Percentiles rank a stretch among this genome's conserved stretches.
Conservation (phyloP, 1,140 invertebrate species). For the Ceratina australensis region DNA sequence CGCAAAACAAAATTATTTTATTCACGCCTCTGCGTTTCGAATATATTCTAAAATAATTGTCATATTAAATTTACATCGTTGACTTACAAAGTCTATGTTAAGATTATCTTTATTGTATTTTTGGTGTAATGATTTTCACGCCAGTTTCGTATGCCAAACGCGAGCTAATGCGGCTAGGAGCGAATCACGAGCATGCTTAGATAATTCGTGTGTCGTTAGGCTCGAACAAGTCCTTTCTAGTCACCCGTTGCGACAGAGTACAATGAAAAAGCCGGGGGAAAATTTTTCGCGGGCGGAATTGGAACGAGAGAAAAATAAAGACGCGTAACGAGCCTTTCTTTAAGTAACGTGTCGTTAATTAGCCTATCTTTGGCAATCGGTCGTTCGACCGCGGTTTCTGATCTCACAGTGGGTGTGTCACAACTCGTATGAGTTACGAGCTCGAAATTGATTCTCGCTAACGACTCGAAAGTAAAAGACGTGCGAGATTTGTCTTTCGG, state of each 20-base stretch:
- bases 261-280: slow-evolving; percentile 15
- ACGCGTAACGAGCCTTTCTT: slow-evolving; percentile 36
- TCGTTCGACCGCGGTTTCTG: slow-evolving; percentile 7
- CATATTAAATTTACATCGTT: no score
- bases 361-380: slow-evolving; percentile 44
- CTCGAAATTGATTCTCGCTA: neutral
- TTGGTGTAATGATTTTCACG: no score
- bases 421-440: neutral
- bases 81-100: no score
- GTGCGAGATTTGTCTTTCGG: neutral
- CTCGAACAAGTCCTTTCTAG: slow-evolving; percentile 2
- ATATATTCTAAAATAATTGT: no score
- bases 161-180: no score
- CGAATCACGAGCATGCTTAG: neutral
- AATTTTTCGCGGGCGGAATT: neutral
- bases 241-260: neutral
- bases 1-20: slow-evolving; percentile 52
- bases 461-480: no score
- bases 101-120: no score
- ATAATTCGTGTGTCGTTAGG: slow-evolving; percentile 14
- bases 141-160: no score
- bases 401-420: slow-evolving; percentile 14
- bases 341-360: slow-evolving; percentile 2
- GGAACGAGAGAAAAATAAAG: slow-evolving; percentile 43
- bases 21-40: neutral